Evolutionary conservation across 2,113 vertebrate genomes (phyloP).

Genomic region (Ageneiosus marmoratus): DNA sequence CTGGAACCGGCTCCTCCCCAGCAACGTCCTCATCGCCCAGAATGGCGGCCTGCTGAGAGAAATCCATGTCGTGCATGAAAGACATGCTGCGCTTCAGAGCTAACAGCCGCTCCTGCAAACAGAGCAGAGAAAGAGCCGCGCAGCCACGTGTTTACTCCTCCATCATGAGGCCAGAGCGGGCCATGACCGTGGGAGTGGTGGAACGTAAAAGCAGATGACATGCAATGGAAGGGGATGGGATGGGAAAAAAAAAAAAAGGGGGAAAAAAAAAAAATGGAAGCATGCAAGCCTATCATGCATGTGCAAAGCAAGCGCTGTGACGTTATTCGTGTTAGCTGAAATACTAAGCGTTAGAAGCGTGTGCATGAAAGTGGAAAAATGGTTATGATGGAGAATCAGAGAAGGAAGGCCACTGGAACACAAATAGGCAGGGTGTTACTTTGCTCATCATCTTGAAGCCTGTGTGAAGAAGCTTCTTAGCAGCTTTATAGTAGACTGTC

Average conservation of each 20-base stretch:
- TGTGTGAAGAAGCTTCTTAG: slow-evolving; percentile 96
- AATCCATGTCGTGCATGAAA: slow-evolving; percentile 99
- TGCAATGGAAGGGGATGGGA: slow-evolving; percentile 22
- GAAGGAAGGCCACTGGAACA: neutral
- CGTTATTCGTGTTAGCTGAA: slow-evolving; percentile 2
- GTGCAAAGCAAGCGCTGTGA: neutral
- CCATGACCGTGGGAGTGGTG: slow-evolving; percentile 63
- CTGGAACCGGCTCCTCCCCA: slow-evolving; percentile 84
- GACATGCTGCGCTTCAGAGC: slow-evolving; percentile 99
- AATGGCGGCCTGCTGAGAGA: slow-evolving; percentile 97
- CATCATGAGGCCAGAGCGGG: slow-evolving; percentile 44
- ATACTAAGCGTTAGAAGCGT: slow-evolving; percentile 1
- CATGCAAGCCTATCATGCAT: neutral
- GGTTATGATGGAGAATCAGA: neutral
- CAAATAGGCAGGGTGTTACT: slow-evolving; percentile 73
- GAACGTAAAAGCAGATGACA: slow-evolving; percentile 12
- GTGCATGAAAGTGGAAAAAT: neutral
- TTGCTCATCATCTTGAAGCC: slow-evolving; percentile 99
- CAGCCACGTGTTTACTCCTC: slow-evolving; percentile 73
- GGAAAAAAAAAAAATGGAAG: neutral
- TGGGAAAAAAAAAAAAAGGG: neutral
- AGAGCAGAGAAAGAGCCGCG: slow-evolving; percentile 82
- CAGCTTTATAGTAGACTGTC: slow-evolving; percentile 97
- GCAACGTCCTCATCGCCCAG: slow-evolving; percentile 88
- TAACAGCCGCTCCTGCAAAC: slow-evolving; percentile 93